Evolutionary conservation across 2,113 vertebrate genomes (phyloP), one percentile per base, ranked within the genome.

Genomic region (Tragelaphus imberbis): DNA sequence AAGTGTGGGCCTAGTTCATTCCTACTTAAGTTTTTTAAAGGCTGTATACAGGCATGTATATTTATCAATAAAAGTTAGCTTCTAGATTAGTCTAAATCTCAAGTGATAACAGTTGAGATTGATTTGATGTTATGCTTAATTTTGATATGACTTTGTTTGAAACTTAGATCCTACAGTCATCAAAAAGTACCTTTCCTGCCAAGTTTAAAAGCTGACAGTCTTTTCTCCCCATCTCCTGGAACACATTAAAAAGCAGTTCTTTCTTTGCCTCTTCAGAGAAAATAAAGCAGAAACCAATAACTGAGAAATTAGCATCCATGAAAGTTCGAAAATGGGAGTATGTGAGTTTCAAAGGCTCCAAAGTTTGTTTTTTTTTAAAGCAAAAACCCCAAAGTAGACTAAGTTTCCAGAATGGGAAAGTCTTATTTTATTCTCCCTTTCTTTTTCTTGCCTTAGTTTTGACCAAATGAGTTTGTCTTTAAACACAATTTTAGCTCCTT

Each of bases 101-200:
- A 95, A 84, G 58, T 97, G 63, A 95, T 91, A 89, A 91, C 89
- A 51, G 30, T 94, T 88, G 97, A 96, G 93, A 97, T 98, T 97
- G 97, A 97, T 87, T 97, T 98, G 96, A 98, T 97, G 86, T 98
- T 88, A 98, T 97, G 95, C 98, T 97, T 99, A 97, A 98, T 98
- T 98, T 98, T 98, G 93, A 95, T 98, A 61, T 89, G 97, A 98
- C 94, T 98, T 97, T 97, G 96, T 98, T 98, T 98, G 97, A 97
- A 98, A 97, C 96, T 47, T 96, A 98, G 98, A 95, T 97, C 96
- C 98, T 96, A 97, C 93, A 97, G 92, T 98, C 98, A 98, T 98
- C 98, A 98, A 92, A 98, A 99, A 98, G 94, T 97, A 77, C 95
- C 98, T 97, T 97, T 97, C n/a, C 88, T 98, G 95, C 85, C 96